Conservation (phyloP, 2,113 vertebrate species). For the Carassius auratus region DNA sequence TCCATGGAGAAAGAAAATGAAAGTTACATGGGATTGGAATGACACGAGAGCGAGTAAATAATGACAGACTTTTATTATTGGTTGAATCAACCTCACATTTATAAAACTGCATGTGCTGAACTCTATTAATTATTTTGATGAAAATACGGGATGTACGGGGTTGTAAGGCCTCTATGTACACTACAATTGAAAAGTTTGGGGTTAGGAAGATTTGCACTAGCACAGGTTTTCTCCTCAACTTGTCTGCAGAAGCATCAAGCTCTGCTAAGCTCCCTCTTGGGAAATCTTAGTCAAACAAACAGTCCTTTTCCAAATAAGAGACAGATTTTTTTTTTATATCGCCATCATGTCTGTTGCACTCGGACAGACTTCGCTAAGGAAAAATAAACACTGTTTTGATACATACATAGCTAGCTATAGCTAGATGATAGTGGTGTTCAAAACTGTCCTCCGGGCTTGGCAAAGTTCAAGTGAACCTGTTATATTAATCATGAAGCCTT, state of each 20-base stretch:
- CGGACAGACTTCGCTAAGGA: neutral
- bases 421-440: neutral
- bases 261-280: neutral
- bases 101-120: too few species aligned
- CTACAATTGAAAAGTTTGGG: too few species aligned
- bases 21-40: neutral
- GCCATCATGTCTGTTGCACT: neutral
- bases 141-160: too few species aligned
- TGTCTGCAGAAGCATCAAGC: neutral
- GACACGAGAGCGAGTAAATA: neutral
- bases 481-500: conserved; percentile 13
- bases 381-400: neutral
- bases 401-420: too few species aligned
- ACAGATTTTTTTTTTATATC: too few species aligned
- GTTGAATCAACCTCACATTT: neutral
- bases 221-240: neutral
- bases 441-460: conserved; percentile 4
- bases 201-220: neutral
- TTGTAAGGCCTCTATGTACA: too few species aligned
- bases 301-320: conserved; percentile 23
- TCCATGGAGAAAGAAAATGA: neutral
- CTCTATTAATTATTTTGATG: too few species aligned
- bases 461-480: neutral
- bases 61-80: neutral
- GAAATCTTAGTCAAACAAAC: conserved; percentile 22